phyloP scores from a whole-genome alignment of 1,140 invertebrate genomes.

The Drosophila mojavensis region DNA sequence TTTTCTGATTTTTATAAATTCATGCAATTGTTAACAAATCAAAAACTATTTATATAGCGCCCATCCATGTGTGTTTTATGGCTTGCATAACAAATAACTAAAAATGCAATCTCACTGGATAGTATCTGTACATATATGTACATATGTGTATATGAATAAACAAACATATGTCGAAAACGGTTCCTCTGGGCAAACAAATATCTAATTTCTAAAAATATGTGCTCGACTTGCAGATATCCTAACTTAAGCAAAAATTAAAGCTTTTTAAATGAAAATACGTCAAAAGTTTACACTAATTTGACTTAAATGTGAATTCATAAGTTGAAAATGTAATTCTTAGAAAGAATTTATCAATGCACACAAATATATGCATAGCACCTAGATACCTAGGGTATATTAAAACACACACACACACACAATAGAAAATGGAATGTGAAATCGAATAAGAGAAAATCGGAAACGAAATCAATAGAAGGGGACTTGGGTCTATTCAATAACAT shows the following conservation, averaged over 20 bases:
- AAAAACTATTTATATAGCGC: background rate
- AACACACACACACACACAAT: background rate
- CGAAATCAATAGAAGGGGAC: constrained; percentile 21
- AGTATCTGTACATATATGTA: background rate
- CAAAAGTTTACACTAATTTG: too few relatives aligned
- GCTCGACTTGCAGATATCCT: background rate
- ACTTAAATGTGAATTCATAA: too few relatives aligned
- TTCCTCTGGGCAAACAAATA: background rate
- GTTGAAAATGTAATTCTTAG: too few relatives aligned
- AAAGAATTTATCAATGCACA: too few relatives aligned
- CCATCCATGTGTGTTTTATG: background rate
- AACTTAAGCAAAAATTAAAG: background rate
- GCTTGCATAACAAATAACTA: constrained; percentile 3
- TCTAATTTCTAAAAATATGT: background rate
- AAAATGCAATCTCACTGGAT: background rate
- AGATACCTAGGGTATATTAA: background rate
- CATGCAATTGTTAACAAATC: background rate
- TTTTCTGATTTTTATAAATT: background rate
- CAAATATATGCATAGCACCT: background rate
- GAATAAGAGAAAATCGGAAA: constrained; percentile 24
- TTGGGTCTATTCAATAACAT: constrained; percentile 25
- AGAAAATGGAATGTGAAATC: background rate
- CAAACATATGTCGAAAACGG: background rate
- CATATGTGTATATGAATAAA: background rate
- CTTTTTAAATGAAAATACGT: too few relatives aligned